Evolutionary conservation across 2,888 invertebrate genomes (phyloP), one percentile per base, ranked within the genome.

Genomic region (Pantelozetes paolii): DNA sequence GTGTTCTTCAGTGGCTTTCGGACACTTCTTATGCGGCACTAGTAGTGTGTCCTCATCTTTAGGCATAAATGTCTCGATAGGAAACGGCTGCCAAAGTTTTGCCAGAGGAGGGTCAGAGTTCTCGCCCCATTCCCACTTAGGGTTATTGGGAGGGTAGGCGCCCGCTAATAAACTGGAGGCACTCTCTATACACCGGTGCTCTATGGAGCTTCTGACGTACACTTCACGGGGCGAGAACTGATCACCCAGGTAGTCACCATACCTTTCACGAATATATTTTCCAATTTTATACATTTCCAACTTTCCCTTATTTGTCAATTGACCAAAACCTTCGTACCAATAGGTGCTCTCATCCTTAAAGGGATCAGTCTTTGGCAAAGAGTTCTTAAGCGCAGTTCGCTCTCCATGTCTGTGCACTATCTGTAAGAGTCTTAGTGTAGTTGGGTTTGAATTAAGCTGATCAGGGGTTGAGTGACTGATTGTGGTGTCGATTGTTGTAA

Each of bases 341-440:
- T 59, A 67, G 9, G n/a, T n/a, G n/a, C 13, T 32, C 6, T 26
- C 36, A 30, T 73, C 28, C n/a, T 36, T 28, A 36, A 40, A 73
- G 8, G 76, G 76, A 62, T 76, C 76, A 20, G 70, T 74, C 2
- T 15, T 42, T 15, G 75, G 72, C 1, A 67, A 13, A 3, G 32
- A 26, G 11, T 28, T 30, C 40, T 40, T 40, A 1, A 72, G 36
- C n/a, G 72, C 72, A 15, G 75, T 28, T 11, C 75, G 28, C 20
- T 75, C 75, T n/a, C 72, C 75, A 42, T 75, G 75, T 54, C 72
- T 64, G 70, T 57, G 59, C 28, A 72, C 72, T 9, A 75, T 69
- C 32, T 69, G 69, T n/a, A 75, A n/a, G 2, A 75, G 54, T 23
- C 45, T 64, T 23, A 75, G n/a, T 23, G 74, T 74, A 5, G 48